A percentile compares a stretch with the other conserved stretches of the same genome.
phyloP scores from a whole-genome alignment of 2,113 vertebrate genomes.

The Cyprinodon tularosa region DNA sequence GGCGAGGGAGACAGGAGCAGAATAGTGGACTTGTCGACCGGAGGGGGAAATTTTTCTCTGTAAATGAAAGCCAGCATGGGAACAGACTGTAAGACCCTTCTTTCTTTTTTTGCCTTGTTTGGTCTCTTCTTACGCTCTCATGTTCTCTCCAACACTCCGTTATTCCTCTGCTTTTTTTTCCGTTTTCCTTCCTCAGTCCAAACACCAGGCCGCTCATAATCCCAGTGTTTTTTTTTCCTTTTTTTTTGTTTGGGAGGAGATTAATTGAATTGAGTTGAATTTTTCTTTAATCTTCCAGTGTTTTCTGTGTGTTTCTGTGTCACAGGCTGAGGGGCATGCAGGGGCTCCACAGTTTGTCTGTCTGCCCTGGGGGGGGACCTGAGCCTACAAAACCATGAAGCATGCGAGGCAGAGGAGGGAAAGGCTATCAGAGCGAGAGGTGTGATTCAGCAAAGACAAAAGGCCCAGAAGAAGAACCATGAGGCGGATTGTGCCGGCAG shows the following conservation, averaged over 20 bases:
- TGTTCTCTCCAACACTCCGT: slow-evolving; percentile 33
- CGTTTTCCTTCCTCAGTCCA: slow-evolving; percentile 49
- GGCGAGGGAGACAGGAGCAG: slow-evolving; percentile 71
- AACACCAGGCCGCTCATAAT: slow-evolving; percentile 56
- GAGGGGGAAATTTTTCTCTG: slow-evolving; percentile 65
- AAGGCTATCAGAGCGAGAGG: slow-evolving; percentile 58
- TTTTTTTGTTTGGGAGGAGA: slow-evolving; percentile 80
- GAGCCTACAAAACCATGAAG: slow-evolving; percentile 63
- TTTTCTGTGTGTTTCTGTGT: slow-evolving; percentile 22
- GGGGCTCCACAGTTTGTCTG: slow-evolving; percentile 53
- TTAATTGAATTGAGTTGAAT: slow-evolving; percentile 76
- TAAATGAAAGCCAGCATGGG: slow-evolving; percentile 76
- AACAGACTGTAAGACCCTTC: slow-evolving; percentile 60
- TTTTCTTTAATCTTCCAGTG: slow-evolving; percentile 48
- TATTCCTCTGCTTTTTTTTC: slow-evolving; percentile 35
- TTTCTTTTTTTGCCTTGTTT: slow-evolving; percentile 32
- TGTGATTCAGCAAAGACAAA: slow-evolving; percentile 56
- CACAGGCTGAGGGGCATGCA: slow-evolving; percentile 41
- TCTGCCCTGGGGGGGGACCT: slow-evolving; percentile 61
- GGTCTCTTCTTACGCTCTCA: slow-evolving; percentile 26
- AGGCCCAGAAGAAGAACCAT: slow-evolving; percentile 31
- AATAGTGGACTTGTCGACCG: slow-evolving; percentile 76
- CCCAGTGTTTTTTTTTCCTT: slow-evolving; percentile 79
- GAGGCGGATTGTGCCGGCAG: slow-evolving; percentile 52
- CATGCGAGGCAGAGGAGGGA: slow-evolving; percentile 55